A percentile compares a stretch with the other conserved stretches of the same genome.
phyloP scores from a whole-genome alignment of 2,888 invertebrate genomes.

The Rapana venosa region DNA sequence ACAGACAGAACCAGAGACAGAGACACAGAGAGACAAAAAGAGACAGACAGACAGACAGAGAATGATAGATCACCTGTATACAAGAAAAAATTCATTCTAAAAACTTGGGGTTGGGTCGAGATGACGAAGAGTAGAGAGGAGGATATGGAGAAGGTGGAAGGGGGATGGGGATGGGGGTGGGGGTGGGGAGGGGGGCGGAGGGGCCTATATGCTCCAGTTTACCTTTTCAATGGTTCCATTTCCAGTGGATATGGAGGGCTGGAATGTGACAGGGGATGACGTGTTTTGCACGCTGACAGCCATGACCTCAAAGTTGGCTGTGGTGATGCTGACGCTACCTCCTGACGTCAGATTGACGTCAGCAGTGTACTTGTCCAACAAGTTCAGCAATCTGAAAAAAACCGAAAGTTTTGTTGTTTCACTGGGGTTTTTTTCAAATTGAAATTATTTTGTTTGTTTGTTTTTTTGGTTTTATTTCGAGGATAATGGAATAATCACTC shows the following conservation, averaged over 20 bases:
- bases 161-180: too few species aligned
- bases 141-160: too few species aligned
- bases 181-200: background rate
- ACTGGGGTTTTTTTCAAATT: too few species aligned
- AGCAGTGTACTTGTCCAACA: conserved; percentile 63
- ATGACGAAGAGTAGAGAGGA: background rate
- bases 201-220: background rate
- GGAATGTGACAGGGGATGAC: conserved; percentile 43
- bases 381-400: conserved; percentile 57
- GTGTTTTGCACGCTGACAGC: conserved; percentile 33
- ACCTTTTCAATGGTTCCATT: conserved; percentile 40
- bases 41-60: background rate
- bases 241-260: conserved; percentile 45
- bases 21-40: background rate
- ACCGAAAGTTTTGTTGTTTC: background rate
- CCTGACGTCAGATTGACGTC: conserved; percentile 54
- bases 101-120: too few species aligned
- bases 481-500: too few species aligned
- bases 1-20: background rate
- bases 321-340: conserved; percentile 62
- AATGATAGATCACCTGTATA: background rate
- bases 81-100: too few species aligned
- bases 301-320: conserved; percentile 55
- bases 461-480: too few species aligned
- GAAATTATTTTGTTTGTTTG: too few species aligned